These are phyloP conservation scores for Callinectes sapidus DNA, from an alignment of 2,888 invertebrate species.

Conservation along the genomic window DNA sequence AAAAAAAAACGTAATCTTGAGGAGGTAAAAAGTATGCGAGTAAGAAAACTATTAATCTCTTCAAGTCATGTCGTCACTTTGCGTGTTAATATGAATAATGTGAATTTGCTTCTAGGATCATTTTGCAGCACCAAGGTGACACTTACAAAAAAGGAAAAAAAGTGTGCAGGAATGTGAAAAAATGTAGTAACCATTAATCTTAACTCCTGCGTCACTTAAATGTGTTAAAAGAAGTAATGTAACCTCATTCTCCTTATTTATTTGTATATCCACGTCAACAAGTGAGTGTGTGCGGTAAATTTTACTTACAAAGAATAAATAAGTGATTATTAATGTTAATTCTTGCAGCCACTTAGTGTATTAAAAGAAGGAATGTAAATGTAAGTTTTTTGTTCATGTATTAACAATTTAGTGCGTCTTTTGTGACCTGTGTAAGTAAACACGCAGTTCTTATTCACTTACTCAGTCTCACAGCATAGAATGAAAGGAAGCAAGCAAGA, in stretches of 20 bases:
- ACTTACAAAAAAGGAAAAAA: no score
- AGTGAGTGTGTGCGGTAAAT: no score
- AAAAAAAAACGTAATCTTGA: neutral
- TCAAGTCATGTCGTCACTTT: no score
- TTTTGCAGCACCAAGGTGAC: no score
- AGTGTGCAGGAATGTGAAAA: neutral
- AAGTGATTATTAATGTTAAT: neutral
- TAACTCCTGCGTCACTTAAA: neutral
- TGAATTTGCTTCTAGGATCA: no score
- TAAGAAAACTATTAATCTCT: no score
- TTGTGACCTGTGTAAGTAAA: neutral
- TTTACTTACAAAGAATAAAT: neutral
- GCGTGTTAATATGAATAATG: no score
- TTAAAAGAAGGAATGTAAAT: neutral
- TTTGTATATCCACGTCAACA: no score
- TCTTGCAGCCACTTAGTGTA: neutral
- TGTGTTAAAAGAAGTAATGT: neutral
- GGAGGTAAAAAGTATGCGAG: no score
- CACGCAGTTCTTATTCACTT: neutral
- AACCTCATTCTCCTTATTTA: no score
- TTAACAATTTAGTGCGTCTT: neutral
- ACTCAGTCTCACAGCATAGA: neutral
- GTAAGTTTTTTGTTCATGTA: no score
- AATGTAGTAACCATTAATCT: neutral
- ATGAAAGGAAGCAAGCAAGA: no score